These are phyloP conservation scores for Hypothenemus hampei DNA, from an alignment of 1,140 invertebrate species.

Conservation along the genomic window DNA sequence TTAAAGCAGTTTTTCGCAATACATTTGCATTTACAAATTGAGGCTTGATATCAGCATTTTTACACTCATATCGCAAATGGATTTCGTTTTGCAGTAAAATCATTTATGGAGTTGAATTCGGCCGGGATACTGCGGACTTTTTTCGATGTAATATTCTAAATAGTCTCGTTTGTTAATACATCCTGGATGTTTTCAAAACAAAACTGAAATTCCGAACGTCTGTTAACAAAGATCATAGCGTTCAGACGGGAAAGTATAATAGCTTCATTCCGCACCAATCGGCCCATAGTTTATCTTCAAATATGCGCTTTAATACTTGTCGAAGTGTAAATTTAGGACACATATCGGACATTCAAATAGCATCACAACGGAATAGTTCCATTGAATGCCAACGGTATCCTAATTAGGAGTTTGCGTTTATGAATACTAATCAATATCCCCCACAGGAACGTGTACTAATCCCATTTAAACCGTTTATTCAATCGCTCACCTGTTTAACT, in stretches of 20 bases:
- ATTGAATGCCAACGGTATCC: conserved; percentile 10
- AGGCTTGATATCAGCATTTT: not conserved
- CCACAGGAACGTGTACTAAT: not conserved
- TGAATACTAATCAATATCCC: conserved; percentile 18
- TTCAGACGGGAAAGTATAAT: no score
- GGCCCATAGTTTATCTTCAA: conserved; percentile 14
- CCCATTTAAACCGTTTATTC: not conserved
- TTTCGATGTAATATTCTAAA: no score
- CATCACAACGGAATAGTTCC: conserved; percentile 12
- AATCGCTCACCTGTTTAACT: conserved; percentile 57
- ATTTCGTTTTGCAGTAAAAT: conserved; percentile 11
- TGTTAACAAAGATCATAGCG: no score
- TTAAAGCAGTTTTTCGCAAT: not conserved
- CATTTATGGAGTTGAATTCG: conserved; percentile 4
- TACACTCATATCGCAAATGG: conserved; percentile 11
- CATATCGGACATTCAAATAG: conserved; percentile 22
- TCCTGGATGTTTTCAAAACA: no score
- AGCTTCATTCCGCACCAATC: conserved; percentile 2
- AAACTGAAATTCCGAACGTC: no score
- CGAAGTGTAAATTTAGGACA: conserved; percentile 19
- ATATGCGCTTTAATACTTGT: conserved; percentile 16
- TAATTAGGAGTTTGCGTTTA: conserved; percentile 11
- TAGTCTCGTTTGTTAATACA: no score
- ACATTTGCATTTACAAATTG: conserved; percentile 5
- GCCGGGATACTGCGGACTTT: no score